phyloP scores from a whole-genome alignment of 2,888 invertebrate genomes.

The Callyntrura guangdongensis region DNA sequence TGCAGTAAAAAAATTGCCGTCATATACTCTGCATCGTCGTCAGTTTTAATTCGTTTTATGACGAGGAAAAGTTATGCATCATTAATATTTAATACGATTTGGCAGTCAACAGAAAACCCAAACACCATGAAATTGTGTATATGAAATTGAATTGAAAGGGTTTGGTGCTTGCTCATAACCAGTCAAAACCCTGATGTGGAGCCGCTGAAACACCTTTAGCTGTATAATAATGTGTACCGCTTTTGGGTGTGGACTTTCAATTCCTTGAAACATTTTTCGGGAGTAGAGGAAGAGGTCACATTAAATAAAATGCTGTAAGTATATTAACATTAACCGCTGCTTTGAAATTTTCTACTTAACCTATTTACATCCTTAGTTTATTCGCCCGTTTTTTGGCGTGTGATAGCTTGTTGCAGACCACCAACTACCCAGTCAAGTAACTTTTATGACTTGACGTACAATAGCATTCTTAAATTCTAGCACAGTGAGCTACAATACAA shows the following conservation, averaged over 20 bases:
- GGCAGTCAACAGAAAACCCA: neutral
- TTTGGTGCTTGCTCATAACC: neutral
- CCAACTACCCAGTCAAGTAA: too few relatives aligned
- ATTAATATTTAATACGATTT: conserved; percentile 9
- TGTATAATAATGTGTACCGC: neutral
- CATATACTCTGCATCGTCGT: neutral
- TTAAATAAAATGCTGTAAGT: too few relatives aligned
- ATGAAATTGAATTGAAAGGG: neutral
- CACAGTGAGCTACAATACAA: too few relatives aligned
- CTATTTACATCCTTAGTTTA: too few relatives aligned
- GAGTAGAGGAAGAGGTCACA: too few relatives aligned
- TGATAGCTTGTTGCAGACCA: too few relatives aligned
- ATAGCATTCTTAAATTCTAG: too few relatives aligned
- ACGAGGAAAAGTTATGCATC: conserved; percentile 16
- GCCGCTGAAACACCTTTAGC: neutral
- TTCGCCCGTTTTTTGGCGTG: too few relatives aligned
- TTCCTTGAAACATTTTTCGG: too few relatives aligned
- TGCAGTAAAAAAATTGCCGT: conserved; percentile 1
- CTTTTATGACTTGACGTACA: too few relatives aligned
- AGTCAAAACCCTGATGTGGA: neutral
- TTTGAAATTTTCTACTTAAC: too few relatives aligned
- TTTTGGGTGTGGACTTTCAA: neutral
- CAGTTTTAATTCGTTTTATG: neutral
- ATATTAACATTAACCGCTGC: too few relatives aligned
- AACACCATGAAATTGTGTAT: neutral